phyloP scores from a whole-genome alignment of 1,140 invertebrate genomes.

The Brachionus angularis region DNA sequence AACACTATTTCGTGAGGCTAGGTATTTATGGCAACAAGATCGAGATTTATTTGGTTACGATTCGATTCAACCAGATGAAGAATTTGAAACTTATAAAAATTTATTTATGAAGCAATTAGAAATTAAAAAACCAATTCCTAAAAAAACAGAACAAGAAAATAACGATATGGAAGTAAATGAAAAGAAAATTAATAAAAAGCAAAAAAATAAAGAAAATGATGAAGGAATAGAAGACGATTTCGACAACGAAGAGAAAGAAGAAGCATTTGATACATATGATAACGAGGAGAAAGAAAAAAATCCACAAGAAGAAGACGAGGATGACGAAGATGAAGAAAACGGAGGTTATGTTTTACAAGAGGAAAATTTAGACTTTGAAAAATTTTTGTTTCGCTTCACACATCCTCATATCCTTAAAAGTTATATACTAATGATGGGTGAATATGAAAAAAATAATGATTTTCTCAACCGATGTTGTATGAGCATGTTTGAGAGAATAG shows the following conservation, averaged over 20 bases:
- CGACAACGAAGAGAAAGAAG: slow-evolving; percentile 24
- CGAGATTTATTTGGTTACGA: neutral
- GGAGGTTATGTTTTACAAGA: slow-evolving; percentile 16
- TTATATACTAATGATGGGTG: slow-evolving; percentile 31
- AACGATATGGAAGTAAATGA: neutral
- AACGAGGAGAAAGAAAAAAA: neutral
- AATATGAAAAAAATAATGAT: slow-evolving; percentile 35
- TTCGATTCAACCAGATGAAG: slow-evolving; percentile 11
- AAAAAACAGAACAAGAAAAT: neutral
- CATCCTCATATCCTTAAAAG: slow-evolving; percentile 33
- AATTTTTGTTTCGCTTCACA: slow-evolving; percentile 33
- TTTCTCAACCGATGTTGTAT: slow-evolving; percentile 41
- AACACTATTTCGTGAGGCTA: slow-evolving; percentile 25
- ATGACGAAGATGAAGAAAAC: neutral
- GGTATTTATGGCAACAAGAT: slow-evolving; percentile 15
- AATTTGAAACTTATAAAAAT: slow-evolving; percentile 30
- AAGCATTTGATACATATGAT: neutral
- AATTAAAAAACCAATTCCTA: slow-evolving; percentile 10
- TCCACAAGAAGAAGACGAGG: neutral
- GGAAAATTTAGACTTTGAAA: slow-evolving; percentile 38
- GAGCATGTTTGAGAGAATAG: slow-evolving; percentile 28
- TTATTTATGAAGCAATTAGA: slow-evolving; percentile 34
- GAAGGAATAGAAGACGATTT: slow-evolving; percentile 29
- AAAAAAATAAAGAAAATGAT: neutral
- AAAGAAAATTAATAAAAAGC: neutral